Conservation (phyloP, 1,140 invertebrate genomes). For the Drosophila kanapiae region DNA sequence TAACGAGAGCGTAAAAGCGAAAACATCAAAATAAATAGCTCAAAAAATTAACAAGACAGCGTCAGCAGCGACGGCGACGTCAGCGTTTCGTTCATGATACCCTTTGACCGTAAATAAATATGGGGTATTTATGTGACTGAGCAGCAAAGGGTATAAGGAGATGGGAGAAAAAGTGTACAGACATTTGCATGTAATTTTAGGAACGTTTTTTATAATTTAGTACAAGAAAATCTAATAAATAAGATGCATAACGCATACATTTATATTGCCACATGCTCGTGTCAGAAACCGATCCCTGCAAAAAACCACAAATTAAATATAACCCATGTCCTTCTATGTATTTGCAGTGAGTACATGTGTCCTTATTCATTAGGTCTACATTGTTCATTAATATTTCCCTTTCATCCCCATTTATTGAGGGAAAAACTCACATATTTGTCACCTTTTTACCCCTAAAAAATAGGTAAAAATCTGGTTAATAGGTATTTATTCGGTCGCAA, state of each 20-base stretch:
- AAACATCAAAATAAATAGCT: conserved; percentile 84
- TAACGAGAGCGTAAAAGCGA: conserved; percentile 83
- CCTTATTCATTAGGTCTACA: conserved; percentile 5
- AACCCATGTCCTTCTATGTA: neutral
- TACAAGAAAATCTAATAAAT: neutral
- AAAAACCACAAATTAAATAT: conserved; percentile 1
- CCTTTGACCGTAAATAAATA: neutral
- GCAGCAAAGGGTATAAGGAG: neutral
- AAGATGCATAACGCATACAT: neutral
- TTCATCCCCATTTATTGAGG: neutral
- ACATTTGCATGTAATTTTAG: too few relatives aligned
- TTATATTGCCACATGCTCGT: neutral
- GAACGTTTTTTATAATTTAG: too few relatives aligned
- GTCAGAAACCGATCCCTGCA: neutral
- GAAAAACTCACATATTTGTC: neutral
- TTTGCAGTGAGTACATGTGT: neutral
- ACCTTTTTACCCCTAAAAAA: neutral
- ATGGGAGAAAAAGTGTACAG: neutral
- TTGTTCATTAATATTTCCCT: neutral
- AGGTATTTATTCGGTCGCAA: conserved; percentile 14
- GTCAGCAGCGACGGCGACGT: conserved; percentile 49
- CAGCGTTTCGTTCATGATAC: conserved; percentile 51
- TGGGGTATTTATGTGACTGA: neutral
- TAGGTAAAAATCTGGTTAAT: conserved; percentile 12
- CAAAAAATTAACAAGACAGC: conserved; percentile 82